Conservation (phyloP, 2,888 invertebrate species). For the Caenorhabditis sinica region DNA sequence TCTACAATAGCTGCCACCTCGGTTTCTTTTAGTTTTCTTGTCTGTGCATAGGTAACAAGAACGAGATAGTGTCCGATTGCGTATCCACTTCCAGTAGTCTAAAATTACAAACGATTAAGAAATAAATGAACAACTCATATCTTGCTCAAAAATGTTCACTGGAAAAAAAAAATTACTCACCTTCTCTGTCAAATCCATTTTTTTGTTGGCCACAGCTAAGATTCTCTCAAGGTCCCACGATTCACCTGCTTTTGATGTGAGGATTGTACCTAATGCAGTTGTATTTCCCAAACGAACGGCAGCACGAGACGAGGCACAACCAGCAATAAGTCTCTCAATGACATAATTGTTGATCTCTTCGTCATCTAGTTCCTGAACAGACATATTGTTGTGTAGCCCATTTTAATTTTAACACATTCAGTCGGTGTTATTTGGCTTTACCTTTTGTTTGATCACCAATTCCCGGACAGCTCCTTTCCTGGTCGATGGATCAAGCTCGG, state of each 20-base stretch:
- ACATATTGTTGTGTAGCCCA: neutral
- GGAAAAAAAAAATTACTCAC: slow-evolving; percentile 23
- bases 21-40: slow-evolving; percentile 42
- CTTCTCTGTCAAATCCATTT: slow-evolving; percentile 70
- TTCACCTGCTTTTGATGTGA: slow-evolving; percentile 46
- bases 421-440: slow-evolving; percentile 9
- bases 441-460: slow-evolving; percentile 60
- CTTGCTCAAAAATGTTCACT: neutral
- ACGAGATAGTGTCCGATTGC: slow-evolving; percentile 72
- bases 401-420: neutral
- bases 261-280: slow-evolving; percentile 53
- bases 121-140: neutral
- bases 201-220: slow-evolving; percentile 67
- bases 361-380: slow-evolving; percentile 48
- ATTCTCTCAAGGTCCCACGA: slow-evolving; percentile 67
- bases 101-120: slow-evolving; percentile 7
- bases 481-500: slow-evolving; percentile 67
- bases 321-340: slow-evolving; percentile 70
- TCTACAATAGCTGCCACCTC: slow-evolving; percentile 59
- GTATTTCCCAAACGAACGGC: slow-evolving; percentile 73
- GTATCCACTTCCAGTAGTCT: slow-evolving; percentile 63
- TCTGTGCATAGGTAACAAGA: slow-evolving; percentile 43
- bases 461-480: slow-evolving; percentile 65
- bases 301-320: slow-evolving; percentile 70
- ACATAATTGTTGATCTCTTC: slow-evolving; percentile 66